Base-by-base conservation (phyloP, 2,113 vertebrate genomes). In the Aviceda subcristata region DNA sequence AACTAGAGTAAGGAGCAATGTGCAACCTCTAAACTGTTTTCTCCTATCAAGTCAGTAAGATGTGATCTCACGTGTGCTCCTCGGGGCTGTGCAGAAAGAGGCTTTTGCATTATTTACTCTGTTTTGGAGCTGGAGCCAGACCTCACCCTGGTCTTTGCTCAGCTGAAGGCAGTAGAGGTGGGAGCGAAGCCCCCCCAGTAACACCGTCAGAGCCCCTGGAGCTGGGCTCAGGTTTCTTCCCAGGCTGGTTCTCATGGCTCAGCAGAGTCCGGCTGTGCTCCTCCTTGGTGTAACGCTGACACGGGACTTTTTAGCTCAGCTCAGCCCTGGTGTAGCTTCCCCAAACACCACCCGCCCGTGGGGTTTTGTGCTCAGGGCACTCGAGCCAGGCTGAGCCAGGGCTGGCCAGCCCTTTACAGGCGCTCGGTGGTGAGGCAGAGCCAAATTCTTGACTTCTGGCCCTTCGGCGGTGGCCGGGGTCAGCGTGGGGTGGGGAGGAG, bases 391-490 rank as follows among this genome's bases (percentile, higher is more conserved):
- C 75, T 82, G 41, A 38, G 57, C 57, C 3, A 4, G 6, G 55
- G 71, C 73, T 1, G 4, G 3, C 39, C 88, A 80, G 56, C 84
- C 46, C 69, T 51, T 78, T 32, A 34, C 48, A 80, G 73, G 81
- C 66, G 1, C 36, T 78, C 5, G 0, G 18, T 17, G 13, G 19
- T 50, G 72, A 69, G 91, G 59, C n/a, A 74, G 68, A 94, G 91
- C 94, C 96, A 95, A 92, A 96, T 94, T 94, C 88, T 55, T 92
- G 88, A 88, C 95, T 96, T 87, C 12, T 89, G 83, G 64, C 94
- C 76, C 88, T 71, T 93, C 2, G 1, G 51, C 0, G 3, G 64
- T 29, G 72, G 86, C 72, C 8, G 2, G 67, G 66, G 63, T 38
- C 2, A 1, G 34, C 0, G 12, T 77, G 36, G 74, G 56, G 67